phyloP scores from a whole-genome alignment of 2,113 vertebrate species.

The Polyodon spathula region DNA sequence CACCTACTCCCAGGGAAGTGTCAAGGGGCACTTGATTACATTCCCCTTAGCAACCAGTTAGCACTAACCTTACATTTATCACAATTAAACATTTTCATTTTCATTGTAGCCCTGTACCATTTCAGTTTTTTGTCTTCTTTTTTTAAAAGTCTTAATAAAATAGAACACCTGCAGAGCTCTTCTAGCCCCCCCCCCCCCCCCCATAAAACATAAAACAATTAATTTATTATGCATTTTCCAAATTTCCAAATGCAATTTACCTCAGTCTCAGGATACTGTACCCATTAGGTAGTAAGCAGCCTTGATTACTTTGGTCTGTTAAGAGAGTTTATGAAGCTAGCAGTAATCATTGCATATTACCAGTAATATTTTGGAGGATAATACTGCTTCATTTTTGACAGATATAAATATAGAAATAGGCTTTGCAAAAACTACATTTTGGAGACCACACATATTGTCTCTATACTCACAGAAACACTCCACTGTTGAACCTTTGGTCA shows the following conservation, averaged over 20 bases:
- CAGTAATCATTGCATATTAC: not conserved
- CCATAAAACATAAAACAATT: conserved; percentile 15
- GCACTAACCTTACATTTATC: conserved; percentile 4
- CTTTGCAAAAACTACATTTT: too few relatives aligned
- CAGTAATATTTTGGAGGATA: too few relatives aligned
- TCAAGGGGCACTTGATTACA: not conserved
- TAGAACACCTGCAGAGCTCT: conserved; percentile 16
- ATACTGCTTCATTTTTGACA: too few relatives aligned
- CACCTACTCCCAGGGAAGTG: not conserved
- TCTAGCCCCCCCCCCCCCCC: too few relatives aligned
- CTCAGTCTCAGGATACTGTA: not conserved
- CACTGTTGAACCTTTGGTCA: too few relatives aligned
- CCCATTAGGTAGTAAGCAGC: not conserved
- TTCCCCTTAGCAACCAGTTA: not conserved
- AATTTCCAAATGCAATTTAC: not conserved
- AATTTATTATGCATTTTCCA: conserved; percentile 30
- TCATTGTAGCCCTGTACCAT: not conserved
- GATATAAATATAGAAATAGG: too few relatives aligned
- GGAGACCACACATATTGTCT: too few relatives aligned
- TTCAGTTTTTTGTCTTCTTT: not conserved
- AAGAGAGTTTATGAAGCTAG: not conserved
- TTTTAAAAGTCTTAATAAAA: conserved; percentile 12
- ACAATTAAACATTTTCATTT: conserved; percentile 15
- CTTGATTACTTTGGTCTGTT: too few relatives aligned
- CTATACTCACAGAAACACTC: too few relatives aligned